phyloP scores from a whole-genome alignment of 1,140 invertebrate genomes.

The Aphis gossypii region DNA sequence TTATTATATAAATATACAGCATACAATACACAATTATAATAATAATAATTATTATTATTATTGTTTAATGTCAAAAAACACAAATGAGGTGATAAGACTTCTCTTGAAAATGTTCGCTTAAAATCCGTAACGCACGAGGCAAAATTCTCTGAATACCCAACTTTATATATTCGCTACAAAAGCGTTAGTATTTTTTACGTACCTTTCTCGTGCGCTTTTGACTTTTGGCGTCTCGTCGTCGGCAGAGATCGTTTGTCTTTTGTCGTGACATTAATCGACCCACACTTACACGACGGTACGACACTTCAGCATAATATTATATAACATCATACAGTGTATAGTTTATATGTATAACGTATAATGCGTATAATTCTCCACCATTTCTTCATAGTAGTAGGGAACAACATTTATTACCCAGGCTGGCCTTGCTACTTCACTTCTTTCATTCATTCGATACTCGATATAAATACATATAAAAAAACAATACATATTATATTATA shows the following conservation, averaged over 20 bases:
- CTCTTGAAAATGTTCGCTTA: neutral
- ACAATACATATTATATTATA: too few species aligned
- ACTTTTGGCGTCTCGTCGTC: neutral
- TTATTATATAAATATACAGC: too few species aligned
- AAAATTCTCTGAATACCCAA: neutral
- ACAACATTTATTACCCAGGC: neutral
- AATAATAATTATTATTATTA: neutral
- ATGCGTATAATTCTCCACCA: neutral
- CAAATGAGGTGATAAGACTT: neutral
- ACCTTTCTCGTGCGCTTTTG: neutral
- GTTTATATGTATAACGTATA: neutral
- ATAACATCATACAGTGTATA: neutral
- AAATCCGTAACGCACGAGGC: neutral
- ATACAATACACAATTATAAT: neutral
- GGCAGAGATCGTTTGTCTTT: neutral
- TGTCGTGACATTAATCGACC: conserved; percentile 28
- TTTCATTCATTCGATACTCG: neutral
- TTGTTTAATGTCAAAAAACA: neutral
- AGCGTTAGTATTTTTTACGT: neutral
- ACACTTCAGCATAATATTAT: neutral
- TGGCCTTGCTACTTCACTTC: neutral
- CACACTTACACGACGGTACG: neutral
- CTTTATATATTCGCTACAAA: neutral
- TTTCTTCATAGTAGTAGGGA: neutral
- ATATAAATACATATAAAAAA: neutral